Evolutionary conservation across 2,113 vertebrate species (phyloP).

Genomic region (Dendrocopos noguchii): DNA sequence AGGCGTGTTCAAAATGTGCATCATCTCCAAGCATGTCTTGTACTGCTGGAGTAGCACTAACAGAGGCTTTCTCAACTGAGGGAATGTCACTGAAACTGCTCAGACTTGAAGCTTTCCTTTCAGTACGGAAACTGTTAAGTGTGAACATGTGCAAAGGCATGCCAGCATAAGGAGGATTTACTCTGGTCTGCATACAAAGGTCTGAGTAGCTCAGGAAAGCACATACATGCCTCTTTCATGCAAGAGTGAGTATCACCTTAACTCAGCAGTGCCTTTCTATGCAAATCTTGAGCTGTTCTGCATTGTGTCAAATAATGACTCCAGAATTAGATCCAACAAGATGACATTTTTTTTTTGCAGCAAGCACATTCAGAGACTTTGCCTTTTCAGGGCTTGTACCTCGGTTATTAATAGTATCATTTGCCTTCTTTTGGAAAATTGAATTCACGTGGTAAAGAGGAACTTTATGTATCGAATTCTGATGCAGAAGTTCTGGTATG

Average conservation of each 20-base stretch:
- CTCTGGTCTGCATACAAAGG: not conserved
- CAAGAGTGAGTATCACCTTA: not conserved
- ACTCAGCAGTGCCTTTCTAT: not conserved
- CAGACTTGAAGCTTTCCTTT: not conserved
- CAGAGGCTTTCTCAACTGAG: not conserved
- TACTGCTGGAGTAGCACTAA: not conserved
- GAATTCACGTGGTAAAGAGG: slow-evolving; percentile 28
- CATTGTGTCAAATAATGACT: not conserved
- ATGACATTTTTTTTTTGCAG: not conserved
- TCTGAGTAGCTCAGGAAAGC: not conserved
- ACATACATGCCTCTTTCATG: not conserved
- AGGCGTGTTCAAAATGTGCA: not conserved
- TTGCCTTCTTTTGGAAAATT: slow-evolving; percentile 35
- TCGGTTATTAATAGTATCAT: slow-evolving; percentile 12
- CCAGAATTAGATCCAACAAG: slow-evolving; percentile 27
- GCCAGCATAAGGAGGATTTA: not conserved
- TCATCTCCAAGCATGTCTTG: not conserved
- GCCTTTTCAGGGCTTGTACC: slow-evolving; percentile 2
- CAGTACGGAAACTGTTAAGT: not conserved
- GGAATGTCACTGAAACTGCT: not conserved
- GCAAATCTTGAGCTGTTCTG: slow-evolving; percentile 13
- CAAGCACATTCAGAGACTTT: not conserved
- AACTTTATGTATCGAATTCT: slow-evolving; percentile 34
- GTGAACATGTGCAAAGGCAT: not conserved
- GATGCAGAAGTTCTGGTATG: slow-evolving; percentile 22